Conservation (phyloP, 2,888 invertebrate genomes). For the Hybos culiciformis region DNA sequence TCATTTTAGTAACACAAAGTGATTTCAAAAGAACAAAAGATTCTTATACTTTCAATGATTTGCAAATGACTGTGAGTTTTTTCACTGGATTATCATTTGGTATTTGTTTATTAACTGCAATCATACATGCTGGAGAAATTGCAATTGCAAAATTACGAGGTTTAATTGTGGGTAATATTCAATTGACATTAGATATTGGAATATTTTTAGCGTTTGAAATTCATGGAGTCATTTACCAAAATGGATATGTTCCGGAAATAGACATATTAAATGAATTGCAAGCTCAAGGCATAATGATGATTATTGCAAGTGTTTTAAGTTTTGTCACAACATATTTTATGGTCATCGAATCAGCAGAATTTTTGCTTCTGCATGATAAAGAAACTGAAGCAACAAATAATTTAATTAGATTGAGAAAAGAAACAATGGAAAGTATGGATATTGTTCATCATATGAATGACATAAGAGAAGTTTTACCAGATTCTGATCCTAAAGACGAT, state of each 20-base stretch:
- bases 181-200: neutral
- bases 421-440: neutral
- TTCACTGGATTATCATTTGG: slow-evolving; percentile 1
- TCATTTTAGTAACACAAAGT: neutral
- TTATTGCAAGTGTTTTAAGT: slow-evolving; percentile 18
- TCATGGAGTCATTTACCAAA: neutral
- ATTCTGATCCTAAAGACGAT: neutral
- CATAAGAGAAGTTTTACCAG: neutral
- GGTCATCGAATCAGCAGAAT: slow-evolving; percentile 25
- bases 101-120: neutral
- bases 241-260: neutral
- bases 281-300: slow-evolving; percentile 16
- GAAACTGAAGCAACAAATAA: slow-evolving; percentile 22
- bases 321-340: slow-evolving; percentile 14
- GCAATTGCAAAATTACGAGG: neutral
- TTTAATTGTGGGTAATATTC: neutral
- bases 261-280: neutral
- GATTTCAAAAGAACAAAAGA: neutral
- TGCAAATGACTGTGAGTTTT: neutral
- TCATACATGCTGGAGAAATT: neutral
- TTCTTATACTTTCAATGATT: neutral
- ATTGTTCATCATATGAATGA: neutral
- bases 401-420: slow-evolving; percentile 18
- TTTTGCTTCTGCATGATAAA: slow-evolving; percentile 19
- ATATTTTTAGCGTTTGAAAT: neutral